These are phyloP conservation scores for Chondrilla cf. caribensis DNA, from an alignment of 37 sponge, comb jelly and placozoan genomes.

Conservation along the genomic window DNA sequence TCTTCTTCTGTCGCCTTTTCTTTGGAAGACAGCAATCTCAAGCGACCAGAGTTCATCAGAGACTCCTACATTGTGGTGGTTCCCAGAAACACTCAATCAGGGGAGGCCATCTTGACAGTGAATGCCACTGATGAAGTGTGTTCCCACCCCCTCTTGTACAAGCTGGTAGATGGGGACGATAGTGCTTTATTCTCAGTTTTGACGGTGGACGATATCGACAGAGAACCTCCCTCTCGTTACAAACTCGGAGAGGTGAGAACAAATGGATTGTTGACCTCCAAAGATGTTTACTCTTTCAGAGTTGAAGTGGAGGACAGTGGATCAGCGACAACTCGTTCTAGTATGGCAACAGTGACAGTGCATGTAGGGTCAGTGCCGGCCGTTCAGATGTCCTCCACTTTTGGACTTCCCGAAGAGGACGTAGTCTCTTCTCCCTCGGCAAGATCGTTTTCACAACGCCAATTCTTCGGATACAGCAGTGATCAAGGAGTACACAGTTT, in stretches of 20 bases:
- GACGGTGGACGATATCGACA: neutral
- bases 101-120: constrained; percentile 16
- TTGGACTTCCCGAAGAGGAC: constrained; percentile 43
- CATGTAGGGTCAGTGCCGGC: constrained; percentile 61
- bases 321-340: constrained; percentile 16
- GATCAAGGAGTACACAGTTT: neutral
- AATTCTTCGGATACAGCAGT: constrained; percentile 32
- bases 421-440: neutral
- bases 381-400: constrained; percentile 32
- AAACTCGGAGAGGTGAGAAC: no score
- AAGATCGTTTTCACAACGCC: constrained; percentile 28
- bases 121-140: constrained; percentile 62
- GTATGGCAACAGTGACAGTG: constrained; percentile 44
- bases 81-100: constrained; percentile 18
- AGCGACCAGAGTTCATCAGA: constrained; percentile 44
- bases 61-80: constrained; percentile 5
- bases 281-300: constrained; percentile 25
- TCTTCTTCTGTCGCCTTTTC: constrained; percentile 28
- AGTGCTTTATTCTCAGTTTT: constrained; percentile 17
- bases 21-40: constrained; percentile 54
- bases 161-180: neutral
- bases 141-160: constrained; percentile 49
- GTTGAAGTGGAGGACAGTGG: constrained; percentile 47
- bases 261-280: neutral
- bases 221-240: constrained; percentile 3